Percentiles rank a stretch among this genome's conserved stretches.
Evolutionary conservation across 2,888 invertebrate species (phyloP).

Genomic region (Julus scandinavius): DNA sequence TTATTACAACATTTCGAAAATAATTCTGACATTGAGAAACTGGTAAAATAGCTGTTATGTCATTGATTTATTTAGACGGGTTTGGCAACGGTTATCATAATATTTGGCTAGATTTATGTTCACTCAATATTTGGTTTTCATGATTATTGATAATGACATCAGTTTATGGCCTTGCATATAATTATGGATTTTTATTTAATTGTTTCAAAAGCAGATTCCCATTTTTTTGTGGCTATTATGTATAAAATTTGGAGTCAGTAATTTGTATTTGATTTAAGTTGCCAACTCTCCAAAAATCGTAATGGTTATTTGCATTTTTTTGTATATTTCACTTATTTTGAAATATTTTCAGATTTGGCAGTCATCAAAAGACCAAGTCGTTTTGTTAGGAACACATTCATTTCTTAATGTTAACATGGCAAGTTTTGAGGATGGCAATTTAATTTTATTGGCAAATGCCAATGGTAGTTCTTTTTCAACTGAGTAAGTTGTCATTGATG

Average conservation of each 20-base stretch:
- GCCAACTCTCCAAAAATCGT: not conserved
- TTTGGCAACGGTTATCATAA: not conserved
- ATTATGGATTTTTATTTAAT: too few species aligned
- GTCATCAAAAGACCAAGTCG: slow-evolving; percentile 70
- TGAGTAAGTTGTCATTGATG: slow-evolving; percentile 49
- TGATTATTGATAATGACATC: too few species aligned
- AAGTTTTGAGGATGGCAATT: slow-evolving; percentile 61
- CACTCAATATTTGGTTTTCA: not conserved
- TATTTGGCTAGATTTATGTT: not conserved
- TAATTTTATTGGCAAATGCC: slow-evolving; percentile 62
- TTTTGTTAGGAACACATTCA: slow-evolving; percentile 75
- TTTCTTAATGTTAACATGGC: slow-evolving; percentile 72
- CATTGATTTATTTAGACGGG: not conserved
- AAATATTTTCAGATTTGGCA: slow-evolving; percentile 35
- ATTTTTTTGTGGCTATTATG: too few species aligned
- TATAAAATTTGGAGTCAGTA: not conserved
- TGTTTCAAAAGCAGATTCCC: too few species aligned
- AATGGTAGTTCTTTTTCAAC: slow-evolving; percentile 59
- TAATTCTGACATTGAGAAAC: not conserved
- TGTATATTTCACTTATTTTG: not conserved
- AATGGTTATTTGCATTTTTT: not conserved
- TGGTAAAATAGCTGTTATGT: not conserved
- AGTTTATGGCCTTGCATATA: too few species aligned
- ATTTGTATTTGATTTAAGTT: not conserved
- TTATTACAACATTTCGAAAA: slow-evolving; percentile 61